Base-by-base conservation (phyloP, 2,888 invertebrate genomes). In the Morpho helenor region DNA sequence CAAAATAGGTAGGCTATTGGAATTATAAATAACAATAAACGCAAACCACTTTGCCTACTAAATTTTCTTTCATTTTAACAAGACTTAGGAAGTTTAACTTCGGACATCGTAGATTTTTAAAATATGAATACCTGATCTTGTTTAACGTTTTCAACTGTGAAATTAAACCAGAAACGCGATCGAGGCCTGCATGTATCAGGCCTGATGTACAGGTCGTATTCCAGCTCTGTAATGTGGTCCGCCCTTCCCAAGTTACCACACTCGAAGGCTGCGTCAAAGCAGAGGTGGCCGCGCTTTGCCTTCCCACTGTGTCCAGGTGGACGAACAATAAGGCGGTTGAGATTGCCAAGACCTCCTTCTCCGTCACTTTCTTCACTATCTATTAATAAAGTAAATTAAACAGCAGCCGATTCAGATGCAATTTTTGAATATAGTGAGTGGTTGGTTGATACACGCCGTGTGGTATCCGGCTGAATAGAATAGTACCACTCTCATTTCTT, bases 241-340 rank as follows among this genome's bases (percentile, higher is more conserved):
- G 98, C 98, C 65, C 97, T 92, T n/a, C 98, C 99, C 54, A 99
- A 92, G 87, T 99, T 99, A 70, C 99, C 98, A 63, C 98, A 97
- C 87, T 99, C 99, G 84, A 97, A 99, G 10, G 98, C 97, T 2
- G 99, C 98, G 88, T 99, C 98, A 85, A 99, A 99, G 76, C 98
- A 98, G 31, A 99, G 91, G 79, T 99, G 98, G 3, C 99, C 99
- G 64, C 96, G 95, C 87, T 98, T 98, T 8, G 98, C 98, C 83
- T 98, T 97, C 1, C 98, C 98, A 75, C 96, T 97, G 80, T 97
- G 97, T 0, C 97, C 97, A 0, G 96, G 95, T 7, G 97, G 97
- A 16, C 97, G 93, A 78, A 98, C 95, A 51, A 97, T 96, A 72
- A 96, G 92, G 59, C 96, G 93, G 75, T 95, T 97, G 54, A 99